Evolutionary conservation across 2,113 vertebrate genomes (phyloP).

Genomic region (Noctilio leporinus): DNA sequence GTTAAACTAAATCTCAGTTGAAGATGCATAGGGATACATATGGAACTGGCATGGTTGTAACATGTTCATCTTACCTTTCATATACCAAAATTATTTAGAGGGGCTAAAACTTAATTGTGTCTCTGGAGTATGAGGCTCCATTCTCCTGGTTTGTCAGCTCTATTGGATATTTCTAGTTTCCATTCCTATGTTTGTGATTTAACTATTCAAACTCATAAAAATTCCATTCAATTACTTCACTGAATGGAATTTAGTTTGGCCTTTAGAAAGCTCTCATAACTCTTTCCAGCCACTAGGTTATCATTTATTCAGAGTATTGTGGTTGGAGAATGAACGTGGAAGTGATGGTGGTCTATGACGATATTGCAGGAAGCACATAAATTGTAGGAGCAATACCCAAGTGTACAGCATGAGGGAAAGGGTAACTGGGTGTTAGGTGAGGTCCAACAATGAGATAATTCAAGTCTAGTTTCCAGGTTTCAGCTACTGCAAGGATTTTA

Average conservation of each 20-base stretch:
- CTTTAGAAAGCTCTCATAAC: not conserved
- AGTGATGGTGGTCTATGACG: not conserved
- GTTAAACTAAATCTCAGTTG: not conserved
- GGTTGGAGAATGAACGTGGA: not conserved
- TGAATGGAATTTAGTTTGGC: constrained; percentile 5
- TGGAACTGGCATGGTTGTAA: not conserved
- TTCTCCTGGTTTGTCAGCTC: not conserved
- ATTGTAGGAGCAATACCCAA: not conserved
- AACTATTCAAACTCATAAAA: not conserved
- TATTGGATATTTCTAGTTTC: not conserved
- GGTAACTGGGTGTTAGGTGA: not conserved
- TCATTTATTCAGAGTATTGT: not conserved
- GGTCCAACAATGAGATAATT: constrained; percentile 61
- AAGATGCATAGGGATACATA: not conserved
- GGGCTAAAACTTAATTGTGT: not conserved
- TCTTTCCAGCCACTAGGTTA: constrained; percentile 13
- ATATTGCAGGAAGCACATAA: not conserved
- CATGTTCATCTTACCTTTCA: not conserved
- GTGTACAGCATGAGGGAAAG: not conserved
- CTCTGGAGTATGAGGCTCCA: not conserved
- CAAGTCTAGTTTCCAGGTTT: constrained; percentile 37
- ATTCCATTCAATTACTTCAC: not conserved
- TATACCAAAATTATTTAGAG: not conserved
- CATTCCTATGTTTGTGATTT: not conserved
- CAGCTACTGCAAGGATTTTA: constrained; percentile 42